These are phyloP conservation scores for Parauchenoglanis punctatus DNA, from an alignment of 2,797 vertebrate genomes.

Conservation along the genomic window DNA sequence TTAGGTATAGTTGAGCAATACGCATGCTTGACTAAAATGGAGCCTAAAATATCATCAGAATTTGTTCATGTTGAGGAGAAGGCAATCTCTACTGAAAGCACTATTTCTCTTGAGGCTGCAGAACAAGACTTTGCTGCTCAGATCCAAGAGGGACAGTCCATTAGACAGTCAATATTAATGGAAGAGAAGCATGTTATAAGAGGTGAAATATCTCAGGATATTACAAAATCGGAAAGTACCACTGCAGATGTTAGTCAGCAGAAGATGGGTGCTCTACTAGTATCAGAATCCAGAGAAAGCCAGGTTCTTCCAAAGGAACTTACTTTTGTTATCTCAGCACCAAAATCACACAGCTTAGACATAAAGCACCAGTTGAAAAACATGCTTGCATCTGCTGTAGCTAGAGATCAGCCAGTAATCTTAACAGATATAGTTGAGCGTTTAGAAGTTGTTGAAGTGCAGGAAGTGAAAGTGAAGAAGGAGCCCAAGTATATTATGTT, in stretches of 20 bases:
- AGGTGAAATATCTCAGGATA: slow-evolving; percentile 71
- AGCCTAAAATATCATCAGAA: slow-evolving; percentile 76
- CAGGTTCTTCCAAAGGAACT: slow-evolving; percentile 80
- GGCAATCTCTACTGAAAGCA: slow-evolving; percentile 77
- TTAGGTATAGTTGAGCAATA: slow-evolving; percentile 68
- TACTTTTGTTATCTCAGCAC: slow-evolving; percentile 73
- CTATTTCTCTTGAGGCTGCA: slow-evolving; percentile 72
- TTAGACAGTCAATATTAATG: slow-evolving; percentile 82
- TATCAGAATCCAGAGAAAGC: slow-evolving; percentile 72
- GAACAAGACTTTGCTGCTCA: slow-evolving; percentile 83
- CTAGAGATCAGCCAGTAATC: slow-evolving; percentile 79
- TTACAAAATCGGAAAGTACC: slow-evolving; percentile 69
- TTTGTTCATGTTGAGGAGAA: slow-evolving; percentile 73
- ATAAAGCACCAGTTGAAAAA: slow-evolving; percentile 80
- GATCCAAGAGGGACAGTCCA: slow-evolving; percentile 82
- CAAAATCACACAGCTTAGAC: slow-evolving; percentile 74
- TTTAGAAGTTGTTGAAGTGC: slow-evolving; percentile 78
- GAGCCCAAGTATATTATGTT: slow-evolving; percentile 78
- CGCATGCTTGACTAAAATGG: slow-evolving; percentile 69
- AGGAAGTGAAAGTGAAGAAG: slow-evolving; percentile 77
- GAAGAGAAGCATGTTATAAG: slow-evolving; percentile 80
- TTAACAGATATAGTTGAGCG: slow-evolving; percentile 80
- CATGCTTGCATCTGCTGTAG: slow-evolving; percentile 81
- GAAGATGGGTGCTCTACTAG: slow-evolving; percentile 63
- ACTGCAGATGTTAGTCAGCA: slow-evolving; percentile 68